These are phyloP conservation scores for Torymus texanus DNA, from an alignment of 2,888 invertebrate genomes.

Conservation along the genomic window DNA sequence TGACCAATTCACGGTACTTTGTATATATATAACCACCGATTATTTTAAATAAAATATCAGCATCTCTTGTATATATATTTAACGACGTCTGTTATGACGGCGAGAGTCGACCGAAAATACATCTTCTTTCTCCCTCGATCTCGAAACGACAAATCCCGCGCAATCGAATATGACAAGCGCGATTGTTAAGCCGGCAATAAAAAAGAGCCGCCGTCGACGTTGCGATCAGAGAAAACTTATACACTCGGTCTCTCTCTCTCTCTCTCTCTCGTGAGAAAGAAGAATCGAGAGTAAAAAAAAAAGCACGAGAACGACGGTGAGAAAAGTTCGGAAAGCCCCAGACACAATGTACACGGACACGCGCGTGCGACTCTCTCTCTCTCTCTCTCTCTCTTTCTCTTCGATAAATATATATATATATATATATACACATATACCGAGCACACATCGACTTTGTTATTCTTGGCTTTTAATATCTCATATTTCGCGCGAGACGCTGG, in stretches of 20 bases:
- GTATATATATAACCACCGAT: no score
- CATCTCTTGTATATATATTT: no score
- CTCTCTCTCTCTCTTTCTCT: no score
- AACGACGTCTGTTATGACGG: not conserved
- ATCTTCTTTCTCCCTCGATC: not conserved
- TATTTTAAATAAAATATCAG: no score
- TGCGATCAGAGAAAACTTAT: not conserved
- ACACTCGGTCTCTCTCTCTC: no score
- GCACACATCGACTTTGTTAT: constrained; percentile 54
- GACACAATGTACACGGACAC: constrained; percentile 53
- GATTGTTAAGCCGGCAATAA: constrained; percentile 12
- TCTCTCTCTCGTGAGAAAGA: not conserved
- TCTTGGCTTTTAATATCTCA: constrained; percentile 59
- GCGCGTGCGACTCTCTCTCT: not conserved
- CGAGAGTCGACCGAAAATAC: constrained; percentile 5
- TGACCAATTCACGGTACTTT: no score
- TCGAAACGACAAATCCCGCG: not conserved
- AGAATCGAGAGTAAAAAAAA: not conserved
- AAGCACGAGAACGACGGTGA: constrained; percentile 1
- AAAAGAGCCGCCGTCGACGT: not conserved
- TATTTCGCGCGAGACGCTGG: constrained; percentile 50
- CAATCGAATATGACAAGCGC: constrained; percentile 35
- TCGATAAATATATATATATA: no score
- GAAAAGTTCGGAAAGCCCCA: constrained; percentile 35
- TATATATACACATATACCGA: no score